Evolutionary conservation across 2,888 invertebrate species (phyloP), one percentile per base, ranked within the genome.

Genomic region (Sacculina carcini): DNA sequence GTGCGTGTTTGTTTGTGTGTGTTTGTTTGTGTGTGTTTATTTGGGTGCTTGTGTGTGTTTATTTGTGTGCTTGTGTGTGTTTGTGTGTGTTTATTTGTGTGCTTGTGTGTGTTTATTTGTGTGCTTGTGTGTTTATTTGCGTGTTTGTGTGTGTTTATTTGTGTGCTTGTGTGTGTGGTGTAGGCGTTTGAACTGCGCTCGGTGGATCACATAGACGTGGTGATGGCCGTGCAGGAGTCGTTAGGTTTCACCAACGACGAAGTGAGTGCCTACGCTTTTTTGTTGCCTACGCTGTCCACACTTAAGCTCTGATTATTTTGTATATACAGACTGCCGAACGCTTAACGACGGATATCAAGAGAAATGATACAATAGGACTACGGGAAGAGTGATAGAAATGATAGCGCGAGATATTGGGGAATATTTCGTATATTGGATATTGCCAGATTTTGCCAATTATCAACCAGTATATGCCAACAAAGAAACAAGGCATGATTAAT

Each of bases 161-260:
- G n/a, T 7, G 5, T 12, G 12, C 4, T n/a, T 34, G 12, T 23
- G 36, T 49, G 14, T 36, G 16, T 16, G 16, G 50, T 47, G 2
- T 48, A 56, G 56, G 56, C 52, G n/a, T 44, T 56, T 12, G 38
- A 52, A 29, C 47, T 56, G 26, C 26, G 54, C 2, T 53, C 54
- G 14, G 42, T 53, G 36, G 56, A 56, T 34, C 53, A 56, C 52
- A 49, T 56, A 19, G 40, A 51, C 32, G 44, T 54, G 38, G 46
- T 56, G n/a, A 28, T 54, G 2, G 39, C 34, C 21, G 53, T 56
- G 50, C 28, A 51, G 10, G 31, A 23, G 9, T 51, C 51, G 14
- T 56, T 56, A 23, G 32, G 46, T 24, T 54, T 56, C 40, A 24
- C 1, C n/a, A 42, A 42, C 9, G 10, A 42, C 19, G 28, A 42